These are phyloP conservation scores for Triops cancriformis DNA, from an alignment of 1,140 invertebrate species.

Conservation along the genomic window DNA sequence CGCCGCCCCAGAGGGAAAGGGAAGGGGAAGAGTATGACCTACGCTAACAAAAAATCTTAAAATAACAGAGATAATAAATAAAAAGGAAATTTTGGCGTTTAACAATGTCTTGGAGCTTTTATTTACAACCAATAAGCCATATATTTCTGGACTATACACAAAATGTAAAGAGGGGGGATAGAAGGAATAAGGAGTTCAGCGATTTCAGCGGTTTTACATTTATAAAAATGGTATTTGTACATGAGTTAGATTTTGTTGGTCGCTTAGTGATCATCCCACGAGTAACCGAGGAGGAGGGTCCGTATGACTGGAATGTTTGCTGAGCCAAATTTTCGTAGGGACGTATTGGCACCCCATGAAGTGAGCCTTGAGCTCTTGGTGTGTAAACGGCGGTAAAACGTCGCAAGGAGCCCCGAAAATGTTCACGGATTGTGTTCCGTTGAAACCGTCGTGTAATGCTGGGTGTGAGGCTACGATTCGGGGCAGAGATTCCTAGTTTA, in stretches of 20 bases:
- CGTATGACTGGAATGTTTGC: conserved; percentile 22
- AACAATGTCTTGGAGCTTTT: neutral
- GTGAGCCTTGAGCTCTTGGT: conserved; percentile 39
- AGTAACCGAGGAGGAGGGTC: conserved; percentile 26
- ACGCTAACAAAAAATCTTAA: neutral
- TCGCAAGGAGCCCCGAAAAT: conserved; percentile 46
- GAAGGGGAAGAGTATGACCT: neutral
- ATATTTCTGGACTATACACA: conserved; percentile 5
- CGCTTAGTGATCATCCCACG: neutral
- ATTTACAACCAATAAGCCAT: conserved; percentile 7
- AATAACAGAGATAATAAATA: neutral
- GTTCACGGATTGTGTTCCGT: conserved; percentile 35
- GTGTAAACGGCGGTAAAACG: conserved; percentile 40
- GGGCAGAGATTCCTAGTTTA: neutral
- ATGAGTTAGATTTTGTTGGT: no score
- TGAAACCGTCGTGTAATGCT: conserved; percentile 32
- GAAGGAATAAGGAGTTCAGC: neutral
- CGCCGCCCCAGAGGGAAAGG: neutral
- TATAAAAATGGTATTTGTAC: no score
- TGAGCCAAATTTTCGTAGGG: conserved; percentile 40
- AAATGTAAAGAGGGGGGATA: neutral
- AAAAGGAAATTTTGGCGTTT: conserved; percentile 8
- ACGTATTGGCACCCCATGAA: conserved; percentile 46
- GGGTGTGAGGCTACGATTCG: neutral
- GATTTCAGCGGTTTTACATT: no score